phyloP scores from a whole-genome alignment of 2,113 vertebrate genomes.

The Phyllopteryx taeniolatus region DNA sequence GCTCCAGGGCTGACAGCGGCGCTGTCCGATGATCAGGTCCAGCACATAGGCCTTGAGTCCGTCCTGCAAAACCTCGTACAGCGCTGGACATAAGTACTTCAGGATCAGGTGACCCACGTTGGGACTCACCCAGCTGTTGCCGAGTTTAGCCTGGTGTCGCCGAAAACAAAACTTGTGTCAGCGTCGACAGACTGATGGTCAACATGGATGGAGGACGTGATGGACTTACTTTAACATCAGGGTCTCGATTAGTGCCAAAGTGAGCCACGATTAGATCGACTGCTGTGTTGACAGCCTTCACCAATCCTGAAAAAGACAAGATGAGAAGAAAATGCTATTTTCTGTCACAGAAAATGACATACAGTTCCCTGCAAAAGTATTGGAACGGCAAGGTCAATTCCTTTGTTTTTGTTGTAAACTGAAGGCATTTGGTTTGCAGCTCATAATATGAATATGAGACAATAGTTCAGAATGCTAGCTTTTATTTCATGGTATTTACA shows the following conservation, averaged over 20 bases:
- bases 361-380: no score
- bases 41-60: conserved; percentile 89
- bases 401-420: no score
- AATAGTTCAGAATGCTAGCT: no score
- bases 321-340: no score
- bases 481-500: no score
- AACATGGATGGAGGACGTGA: no score
- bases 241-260: conserved; percentile 92
- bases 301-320: conserved; percentile 72
- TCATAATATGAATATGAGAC: no score
- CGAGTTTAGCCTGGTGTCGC: conserved; percentile 84
- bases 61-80: conserved; percentile 84
- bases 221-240: conserved; percentile 85
- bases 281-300: conserved; percentile 92
- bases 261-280: conserved; percentile 96
- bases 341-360: no score
- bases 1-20: conserved; percentile 90
- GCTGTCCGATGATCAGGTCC: conserved; percentile 92
- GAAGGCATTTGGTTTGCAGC: no score
- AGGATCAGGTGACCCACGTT: conserved; percentile 94
- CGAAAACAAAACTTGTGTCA: background rate
- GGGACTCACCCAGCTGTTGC: conserved; percentile 96
- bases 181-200: background rate
- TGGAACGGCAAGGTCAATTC: no score
- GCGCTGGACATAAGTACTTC: conserved; percentile 95